These are phyloP conservation scores for Alfaro cultratus DNA, from an alignment of 2,797 vertebrate genomes.

Conservation along the genomic window DNA sequence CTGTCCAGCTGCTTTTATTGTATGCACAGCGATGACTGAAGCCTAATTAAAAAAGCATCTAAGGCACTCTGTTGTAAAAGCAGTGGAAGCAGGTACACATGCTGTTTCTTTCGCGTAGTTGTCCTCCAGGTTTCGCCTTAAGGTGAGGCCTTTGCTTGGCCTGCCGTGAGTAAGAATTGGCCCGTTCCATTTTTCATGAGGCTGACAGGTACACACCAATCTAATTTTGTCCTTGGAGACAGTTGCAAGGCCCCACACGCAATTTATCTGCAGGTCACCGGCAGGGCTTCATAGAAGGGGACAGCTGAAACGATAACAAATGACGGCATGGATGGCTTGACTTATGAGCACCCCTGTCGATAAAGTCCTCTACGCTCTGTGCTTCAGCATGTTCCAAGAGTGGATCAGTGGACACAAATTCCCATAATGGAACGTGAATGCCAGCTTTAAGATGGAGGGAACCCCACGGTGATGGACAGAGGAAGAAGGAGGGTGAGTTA, in stretches of 20 bases:
- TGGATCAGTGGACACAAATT: slow-evolving; percentile 51
- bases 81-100: slow-evolving; percentile 12
- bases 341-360: slow-evolving; percentile 62
- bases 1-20: slow-evolving; percentile 27
- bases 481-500: slow-evolving; percentile 47
- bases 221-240: slow-evolving; percentile 81
- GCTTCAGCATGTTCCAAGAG: slow-evolving; percentile 34
- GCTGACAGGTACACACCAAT: slow-evolving; percentile 76
- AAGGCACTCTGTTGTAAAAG: not conserved
- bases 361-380: slow-evolving; percentile 56
- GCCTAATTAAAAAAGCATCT: slow-evolving; percentile 6
- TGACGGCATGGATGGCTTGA: slow-evolving; percentile 59
- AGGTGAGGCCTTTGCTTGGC: slow-evolving; percentile 55
- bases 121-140: slow-evolving; percentile 28
- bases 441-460: slow-evolving; percentile 33
- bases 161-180: slow-evolving; percentile 34
- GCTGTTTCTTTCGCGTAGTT: slow-evolving; percentile 22
- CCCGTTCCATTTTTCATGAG: slow-evolving; percentile 76
- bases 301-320: slow-evolving; percentile 73
- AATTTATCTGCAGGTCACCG: slow-evolving; percentile 77
- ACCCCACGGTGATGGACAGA: slow-evolving; percentile 37
- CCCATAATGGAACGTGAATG: slow-evolving; percentile 59
- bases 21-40: slow-evolving; percentile 9
- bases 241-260: slow-evolving; percentile 57
- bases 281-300: slow-evolving; percentile 57